phyloP scores from a whole-genome alignment of 1,140 invertebrate species.

The Anastrepha ludens region DNA sequence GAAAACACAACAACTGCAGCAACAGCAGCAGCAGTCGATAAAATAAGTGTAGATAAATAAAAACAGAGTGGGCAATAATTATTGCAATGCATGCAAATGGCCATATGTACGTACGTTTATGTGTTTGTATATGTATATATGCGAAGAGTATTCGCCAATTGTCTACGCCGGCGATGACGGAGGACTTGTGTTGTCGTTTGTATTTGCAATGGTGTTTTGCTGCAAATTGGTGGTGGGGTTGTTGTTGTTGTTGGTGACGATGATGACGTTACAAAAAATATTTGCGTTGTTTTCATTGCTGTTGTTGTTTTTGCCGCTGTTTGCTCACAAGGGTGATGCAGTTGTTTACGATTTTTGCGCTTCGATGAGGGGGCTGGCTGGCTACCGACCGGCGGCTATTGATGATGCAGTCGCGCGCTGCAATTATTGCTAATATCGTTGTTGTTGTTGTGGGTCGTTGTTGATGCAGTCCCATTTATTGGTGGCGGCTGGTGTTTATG shows the following conservation, averaged over 20 bases:
- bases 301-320: neutral
- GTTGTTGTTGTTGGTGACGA: neutral
- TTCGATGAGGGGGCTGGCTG: neutral
- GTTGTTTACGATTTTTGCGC: slow-evolving; percentile 45
- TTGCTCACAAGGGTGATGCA: neutral
- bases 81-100: neutral
- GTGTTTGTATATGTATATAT: neutral
- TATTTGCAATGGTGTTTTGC: neutral
- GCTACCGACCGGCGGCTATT: neutral
- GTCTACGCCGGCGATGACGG: neutral
- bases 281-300: neutral
- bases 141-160: neutral
- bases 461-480: slow-evolving; percentile 1
- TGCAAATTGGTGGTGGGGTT: neutral
- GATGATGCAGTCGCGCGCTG: neutral
- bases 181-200: neutral
- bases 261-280: slow-evolving; percentile 34
- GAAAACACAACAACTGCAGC: neutral
- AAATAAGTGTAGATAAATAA: slow-evolving; percentile 19
- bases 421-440: neutral
- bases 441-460: neutral
- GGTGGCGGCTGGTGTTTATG: too few species aligned
- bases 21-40: neutral
- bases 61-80: neutral
- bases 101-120: neutral